Conservation (phyloP, 2,113 vertebrate genomes). For the Rhombomys opimus region DNA sequence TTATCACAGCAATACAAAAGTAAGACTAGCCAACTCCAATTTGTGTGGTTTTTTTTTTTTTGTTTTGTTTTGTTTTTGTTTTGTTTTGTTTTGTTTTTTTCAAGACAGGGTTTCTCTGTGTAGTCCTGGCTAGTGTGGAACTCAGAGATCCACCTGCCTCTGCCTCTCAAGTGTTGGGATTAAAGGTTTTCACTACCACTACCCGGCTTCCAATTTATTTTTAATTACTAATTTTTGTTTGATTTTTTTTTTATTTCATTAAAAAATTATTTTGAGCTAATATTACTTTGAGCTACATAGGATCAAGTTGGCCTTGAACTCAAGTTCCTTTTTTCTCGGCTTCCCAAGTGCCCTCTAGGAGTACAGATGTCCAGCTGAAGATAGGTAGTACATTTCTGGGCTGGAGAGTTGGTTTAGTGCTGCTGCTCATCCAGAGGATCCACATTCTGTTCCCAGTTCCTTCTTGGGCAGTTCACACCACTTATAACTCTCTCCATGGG, state of each 20-base stretch:
- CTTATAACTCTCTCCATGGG: background rate
- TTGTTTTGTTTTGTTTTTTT: too few species aligned
- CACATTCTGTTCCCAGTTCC: background rate
- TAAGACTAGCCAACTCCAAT: background rate
- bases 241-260: background rate
- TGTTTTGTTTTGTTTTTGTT: too few species aligned
- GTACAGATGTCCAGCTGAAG: background rate
- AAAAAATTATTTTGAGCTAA: background rate
- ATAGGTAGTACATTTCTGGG: background rate
- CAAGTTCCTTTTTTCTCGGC: background rate
- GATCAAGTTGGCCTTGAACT: background rate
- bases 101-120: too few species aligned
- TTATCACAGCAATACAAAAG: background rate
- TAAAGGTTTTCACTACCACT: background rate
- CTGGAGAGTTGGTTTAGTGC: background rate
- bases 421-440: background rate
- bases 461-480: background rate
- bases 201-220: constrained; percentile 22
- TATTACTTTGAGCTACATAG: too few species aligned
- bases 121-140: too few species aligned
- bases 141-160: too few species aligned
- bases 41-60: background rate
- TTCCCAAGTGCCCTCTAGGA: background rate
- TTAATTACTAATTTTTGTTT: constrained; percentile 38
- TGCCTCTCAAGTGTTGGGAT: too few species aligned